Conservation (phyloP, 2,888 invertebrate genomes). For the Choreutis nemorana region DNA sequence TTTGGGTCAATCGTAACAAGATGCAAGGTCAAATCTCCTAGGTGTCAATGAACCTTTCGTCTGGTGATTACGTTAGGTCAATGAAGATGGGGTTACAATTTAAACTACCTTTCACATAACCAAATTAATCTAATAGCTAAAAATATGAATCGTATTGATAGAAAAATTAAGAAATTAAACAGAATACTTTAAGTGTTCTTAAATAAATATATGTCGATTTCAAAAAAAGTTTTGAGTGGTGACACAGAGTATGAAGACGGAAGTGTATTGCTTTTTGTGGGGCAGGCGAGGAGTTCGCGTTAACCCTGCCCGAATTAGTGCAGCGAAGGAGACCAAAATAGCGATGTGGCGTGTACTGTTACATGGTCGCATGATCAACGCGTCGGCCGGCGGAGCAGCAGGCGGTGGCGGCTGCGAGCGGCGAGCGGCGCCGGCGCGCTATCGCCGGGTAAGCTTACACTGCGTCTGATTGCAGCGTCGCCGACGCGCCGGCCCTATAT, state of each 20-base stretch:
- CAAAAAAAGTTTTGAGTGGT: slow-evolving; percentile 27
- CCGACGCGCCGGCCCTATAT: slow-evolving; percentile 58
- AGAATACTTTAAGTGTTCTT: too few relatives aligned
- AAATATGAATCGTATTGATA: too few relatives aligned
- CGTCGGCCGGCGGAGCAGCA: slow-evolving; percentile 39
- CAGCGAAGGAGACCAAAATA: slow-evolving; percentile 62
- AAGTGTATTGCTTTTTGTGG: slow-evolving; percentile 48
- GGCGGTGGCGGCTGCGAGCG: slow-evolving; percentile 50
- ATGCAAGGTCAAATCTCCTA: slow-evolving; percentile 55
- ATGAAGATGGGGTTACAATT: slow-evolving; percentile 52
- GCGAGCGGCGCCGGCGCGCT: slow-evolving; percentile 32
- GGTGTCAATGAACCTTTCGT: slow-evolving; percentile 60
- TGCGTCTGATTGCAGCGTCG: slow-evolving; percentile 51
- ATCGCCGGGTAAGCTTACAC: slow-evolving; percentile 52
- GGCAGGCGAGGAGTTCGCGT: slow-evolving; percentile 51
- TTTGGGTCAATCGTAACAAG: slow-evolving; percentile 45
- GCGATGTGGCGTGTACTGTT: slow-evolving; percentile 62
- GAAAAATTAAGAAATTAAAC: too few relatives aligned
- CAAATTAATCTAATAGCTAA: too few relatives aligned
- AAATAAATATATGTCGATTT: background rate
- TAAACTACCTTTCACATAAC: too few relatives aligned
- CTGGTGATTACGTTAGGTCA: slow-evolving; percentile 54
- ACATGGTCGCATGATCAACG: too few relatives aligned
- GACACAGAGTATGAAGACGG: slow-evolving; percentile 46
- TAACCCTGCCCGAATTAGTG: slow-evolving; percentile 67